Evolutionary conservation across 1,140 invertebrate genomes (phyloP).

Genomic region (Trypoxylus dichotomus): DNA sequence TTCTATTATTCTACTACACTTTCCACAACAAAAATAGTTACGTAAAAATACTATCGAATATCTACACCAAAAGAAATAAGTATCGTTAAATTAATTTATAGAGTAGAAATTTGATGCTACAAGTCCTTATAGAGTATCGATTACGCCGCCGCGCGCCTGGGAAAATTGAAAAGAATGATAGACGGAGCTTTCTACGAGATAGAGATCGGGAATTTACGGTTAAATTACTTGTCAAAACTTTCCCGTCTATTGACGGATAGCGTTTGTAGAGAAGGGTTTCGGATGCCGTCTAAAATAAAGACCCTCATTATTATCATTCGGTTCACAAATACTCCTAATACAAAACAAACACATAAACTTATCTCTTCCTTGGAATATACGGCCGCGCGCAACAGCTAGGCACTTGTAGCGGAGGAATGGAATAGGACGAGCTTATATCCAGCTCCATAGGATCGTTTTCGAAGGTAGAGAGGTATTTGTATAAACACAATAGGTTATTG

Average conservation of each 20-base stretch:
- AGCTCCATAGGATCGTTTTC: background rate
- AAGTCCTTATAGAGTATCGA: background rate
- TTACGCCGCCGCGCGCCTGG: background rate
- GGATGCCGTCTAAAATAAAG: background rate
- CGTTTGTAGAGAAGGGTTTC: background rate
- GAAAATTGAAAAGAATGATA: constrained; percentile 10
- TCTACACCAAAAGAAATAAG: too few species aligned
- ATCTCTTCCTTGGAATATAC: background rate
- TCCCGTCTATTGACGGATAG: background rate
- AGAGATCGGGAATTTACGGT: constrained; percentile 11
- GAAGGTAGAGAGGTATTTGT: constrained; percentile 4
- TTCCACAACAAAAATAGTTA: too few species aligned
- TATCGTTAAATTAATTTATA: too few species aligned
- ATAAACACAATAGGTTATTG: constrained; percentile 24
- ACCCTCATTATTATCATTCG: constrained; percentile 23
- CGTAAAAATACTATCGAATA: too few species aligned
- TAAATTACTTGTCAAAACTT: constrained; percentile 4
- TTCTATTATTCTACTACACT: too few species aligned
- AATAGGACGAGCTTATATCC: background rate
- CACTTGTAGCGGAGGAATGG: background rate
- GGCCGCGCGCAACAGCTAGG: background rate
- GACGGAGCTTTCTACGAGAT: background rate
- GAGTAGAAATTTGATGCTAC: too few species aligned
- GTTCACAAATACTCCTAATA: constrained; percentile 17
- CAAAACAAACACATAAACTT: constrained; percentile 15